A percentile compares a stretch with the other conserved stretches of the same genome.
These are phyloP conservation scores for Hyposmocoma kahamanoa DNA, from an alignment of 1,140 invertebrate species.

Conservation along the genomic window DNA sequence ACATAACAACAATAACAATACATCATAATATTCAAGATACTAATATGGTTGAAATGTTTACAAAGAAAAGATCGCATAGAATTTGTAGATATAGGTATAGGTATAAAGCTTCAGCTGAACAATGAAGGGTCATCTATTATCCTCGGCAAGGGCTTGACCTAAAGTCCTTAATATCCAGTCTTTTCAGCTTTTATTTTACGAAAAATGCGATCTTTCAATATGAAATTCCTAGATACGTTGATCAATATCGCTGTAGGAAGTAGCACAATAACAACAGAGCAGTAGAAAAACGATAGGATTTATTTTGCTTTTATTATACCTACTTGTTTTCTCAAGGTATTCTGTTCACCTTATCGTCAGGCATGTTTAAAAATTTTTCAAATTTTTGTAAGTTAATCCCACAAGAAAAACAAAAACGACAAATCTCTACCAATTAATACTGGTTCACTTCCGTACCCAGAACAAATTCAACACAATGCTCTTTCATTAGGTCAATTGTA, in stretches of 20 bases:
- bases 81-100: too few relatives aligned
- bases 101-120: too few relatives aligned
- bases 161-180: too few relatives aligned
- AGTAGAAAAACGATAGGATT: too few relatives aligned
- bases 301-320: background rate
- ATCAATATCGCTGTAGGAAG: too few relatives aligned
- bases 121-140: too few relatives aligned
- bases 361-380: background rate
- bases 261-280: too few relatives aligned
- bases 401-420: background rate
- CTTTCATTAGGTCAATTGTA: conserved; percentile 33
- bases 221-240: too few relatives aligned
- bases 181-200: too few relatives aligned
- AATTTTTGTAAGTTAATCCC: background rate
- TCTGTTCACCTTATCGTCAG: background rate
- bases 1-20: background rate
- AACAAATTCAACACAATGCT: too few relatives aligned
- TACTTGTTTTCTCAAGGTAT: background rate
- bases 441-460: conserved; percentile 16
- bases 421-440: conserved; percentile 15
- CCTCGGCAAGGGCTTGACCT: too few relatives aligned
- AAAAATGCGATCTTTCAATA: too few relatives aligned
- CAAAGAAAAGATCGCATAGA: background rate
- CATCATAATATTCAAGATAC: background rate
- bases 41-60: background rate